Conservation (phyloP, 92 coral and sea anemone genomes). For the Bergia puertoricense region DNA sequence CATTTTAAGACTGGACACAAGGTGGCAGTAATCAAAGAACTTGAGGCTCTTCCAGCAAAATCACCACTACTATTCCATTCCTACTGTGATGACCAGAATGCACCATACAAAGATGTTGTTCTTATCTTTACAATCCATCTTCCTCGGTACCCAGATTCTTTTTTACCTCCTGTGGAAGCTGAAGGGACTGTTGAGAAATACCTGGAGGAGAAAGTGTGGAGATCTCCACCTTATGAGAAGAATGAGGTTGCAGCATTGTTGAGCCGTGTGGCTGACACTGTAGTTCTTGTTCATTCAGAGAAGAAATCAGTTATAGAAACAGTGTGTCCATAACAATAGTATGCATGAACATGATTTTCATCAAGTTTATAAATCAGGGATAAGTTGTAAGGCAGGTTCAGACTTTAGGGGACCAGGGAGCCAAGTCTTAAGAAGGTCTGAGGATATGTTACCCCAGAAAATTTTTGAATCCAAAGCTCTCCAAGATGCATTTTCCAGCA, state of each 20-base stretch:
- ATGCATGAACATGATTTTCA: neutral
- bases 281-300: conserved; percentile 49
- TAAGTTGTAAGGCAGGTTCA: no score
- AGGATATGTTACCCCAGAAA: no score
- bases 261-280: conserved; percentile 79
- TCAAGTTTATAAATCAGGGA: no score
- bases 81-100: conserved; percentile 92
- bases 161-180: neutral
- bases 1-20: conserved; percentile 59
- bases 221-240: conserved; percentile 48
- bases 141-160: conserved; percentile 5
- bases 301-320: conserved; percentile 4
- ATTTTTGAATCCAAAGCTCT: no score
- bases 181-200: conserved; percentile 32
- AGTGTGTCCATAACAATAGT: neutral
- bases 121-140: conserved; percentile 83
- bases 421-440: no score
- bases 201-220: conserved; percentile 66
- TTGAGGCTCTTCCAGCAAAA: conserved; percentile 77
- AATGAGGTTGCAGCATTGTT: conserved; percentile 74
- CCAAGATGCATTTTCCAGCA: no score
- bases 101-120: conserved; percentile 74
- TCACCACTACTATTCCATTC: conserved; percentile 78
- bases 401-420: no score
- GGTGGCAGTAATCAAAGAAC: conserved; percentile 67